These are phyloP conservation scores for Caenorhabditis panamensis DNA, from an alignment of 2,888 invertebrate genomes.

Conservation along the genomic window DNA sequence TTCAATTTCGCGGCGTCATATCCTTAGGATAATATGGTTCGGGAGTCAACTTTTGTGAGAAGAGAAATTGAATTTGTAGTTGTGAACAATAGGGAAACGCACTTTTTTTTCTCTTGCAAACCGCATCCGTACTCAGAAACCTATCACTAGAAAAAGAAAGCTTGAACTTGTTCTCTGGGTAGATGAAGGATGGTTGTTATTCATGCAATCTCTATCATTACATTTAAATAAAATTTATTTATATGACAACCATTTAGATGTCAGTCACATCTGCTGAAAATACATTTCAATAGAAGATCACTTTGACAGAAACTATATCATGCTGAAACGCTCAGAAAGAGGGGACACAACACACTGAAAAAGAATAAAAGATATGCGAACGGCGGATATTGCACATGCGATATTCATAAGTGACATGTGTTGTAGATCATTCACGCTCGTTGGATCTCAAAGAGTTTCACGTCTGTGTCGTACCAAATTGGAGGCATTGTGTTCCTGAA, in stretches of 20 bases:
- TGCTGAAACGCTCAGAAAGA: conserved; percentile 31
- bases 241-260: conserved; percentile 30
- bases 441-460: conserved; percentile 98
- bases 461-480: conserved; percentile 99
- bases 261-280: conserved; percentile 26
- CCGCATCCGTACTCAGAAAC: not conserved
- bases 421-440: conserved; percentile 56
- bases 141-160: too few relatives aligned
- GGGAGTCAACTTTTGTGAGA: conserved; percentile 26
- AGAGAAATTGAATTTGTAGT: conserved; percentile 39
- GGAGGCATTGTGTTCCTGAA: conserved; percentile 97
- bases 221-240: conserved; percentile 27
- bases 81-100: conserved; percentile 53
- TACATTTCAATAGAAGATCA: conserved; percentile 27
- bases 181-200: too few relatives aligned
- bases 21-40: conserved; percentile 12
- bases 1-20: conserved; percentile 28
- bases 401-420: conserved; percentile 53
- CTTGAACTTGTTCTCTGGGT: not conserved
- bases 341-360: conserved; percentile 27
- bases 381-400: conserved; percentile 54
- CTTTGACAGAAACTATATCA: conserved; percentile 43
- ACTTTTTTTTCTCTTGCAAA: conserved; percentile 20
- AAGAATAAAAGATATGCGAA: conserved; percentile 49
- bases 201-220: too few relatives aligned